A percentile compares a stretch with the other conserved stretches of the same genome.
These are phyloP conservation scores for Mesodorylaimus sp. DNA, from an alignment of 2,888 invertebrate genomes.

Conservation along the genomic window DNA sequence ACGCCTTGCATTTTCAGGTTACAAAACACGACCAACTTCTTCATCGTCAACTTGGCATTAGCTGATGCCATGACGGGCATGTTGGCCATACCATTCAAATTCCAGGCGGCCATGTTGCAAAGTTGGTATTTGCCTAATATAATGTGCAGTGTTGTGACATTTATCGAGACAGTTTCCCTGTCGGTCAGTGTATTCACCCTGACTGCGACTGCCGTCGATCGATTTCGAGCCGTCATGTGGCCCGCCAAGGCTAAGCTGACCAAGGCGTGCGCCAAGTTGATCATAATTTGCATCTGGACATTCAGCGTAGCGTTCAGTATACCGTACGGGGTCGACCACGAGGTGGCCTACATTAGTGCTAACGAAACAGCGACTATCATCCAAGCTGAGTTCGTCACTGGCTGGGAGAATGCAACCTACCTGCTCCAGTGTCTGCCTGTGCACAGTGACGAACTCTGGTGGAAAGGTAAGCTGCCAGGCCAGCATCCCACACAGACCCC, in stretches of 20 bases:
- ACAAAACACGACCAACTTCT: conserved; percentile 64
- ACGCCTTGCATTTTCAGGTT: too few species aligned
- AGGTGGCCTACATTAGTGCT: background rate
- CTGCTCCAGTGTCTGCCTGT: background rate
- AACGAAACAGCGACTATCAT: too few species aligned
- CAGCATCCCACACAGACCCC: too few species aligned
- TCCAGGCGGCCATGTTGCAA: conserved; percentile 67
- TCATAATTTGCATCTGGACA: background rate
- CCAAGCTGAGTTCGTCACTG: background rate
- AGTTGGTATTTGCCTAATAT: conserved; percentile 63
- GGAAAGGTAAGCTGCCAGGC: too few species aligned
- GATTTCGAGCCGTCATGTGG: conserved; percentile 43
- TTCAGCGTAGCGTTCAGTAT: conserved; percentile 16
- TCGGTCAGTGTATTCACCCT: conserved; percentile 70
- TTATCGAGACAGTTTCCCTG: conserved; percentile 61
- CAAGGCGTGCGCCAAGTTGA: conserved; percentile 21
- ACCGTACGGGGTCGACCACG: conserved; percentile 17
- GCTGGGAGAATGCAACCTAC: background rate
- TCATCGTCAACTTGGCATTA: conserved; percentile 63
- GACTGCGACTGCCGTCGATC: conserved; percentile 63
- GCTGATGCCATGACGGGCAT: conserved; percentile 44
- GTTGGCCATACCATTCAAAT: conserved; percentile 70
- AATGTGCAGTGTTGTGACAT: conserved; percentile 70
- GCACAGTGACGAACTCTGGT: conserved; percentile 15
- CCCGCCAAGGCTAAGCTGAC: conserved; percentile 41